Evolutionary conservation across 2,113 vertebrate species (phyloP).

Genomic region (Triplophysa rosa): DNA sequence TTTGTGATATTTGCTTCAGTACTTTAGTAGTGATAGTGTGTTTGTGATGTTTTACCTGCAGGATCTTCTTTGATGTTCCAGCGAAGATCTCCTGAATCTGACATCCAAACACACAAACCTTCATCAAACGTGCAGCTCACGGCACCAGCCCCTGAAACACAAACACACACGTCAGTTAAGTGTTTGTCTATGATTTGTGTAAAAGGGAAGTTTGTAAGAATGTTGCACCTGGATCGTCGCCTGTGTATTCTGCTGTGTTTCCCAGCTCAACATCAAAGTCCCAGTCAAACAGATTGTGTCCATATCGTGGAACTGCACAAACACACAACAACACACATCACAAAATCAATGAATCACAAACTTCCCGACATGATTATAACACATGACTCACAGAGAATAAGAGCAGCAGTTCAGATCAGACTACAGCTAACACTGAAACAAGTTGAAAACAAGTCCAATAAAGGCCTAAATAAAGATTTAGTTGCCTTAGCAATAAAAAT

Average conservation of each 20-base stretch:
- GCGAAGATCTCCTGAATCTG: conserved; percentile 77
- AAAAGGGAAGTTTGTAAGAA: background rate
- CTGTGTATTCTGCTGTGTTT: conserved; percentile 79
- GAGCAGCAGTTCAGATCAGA: too few species aligned
- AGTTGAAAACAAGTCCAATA: too few species aligned
- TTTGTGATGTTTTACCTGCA: conserved; percentile 54
- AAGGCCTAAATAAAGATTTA: too few species aligned
- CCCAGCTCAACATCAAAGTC: conserved; percentile 89
- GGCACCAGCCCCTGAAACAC: conserved; percentile 68
- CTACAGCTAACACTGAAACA: too few species aligned
- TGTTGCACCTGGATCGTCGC: conserved; percentile 82
- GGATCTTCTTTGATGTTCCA: conserved; percentile 76
- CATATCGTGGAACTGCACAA: conserved; percentile 81
- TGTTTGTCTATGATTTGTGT: background rate
- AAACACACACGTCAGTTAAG: conserved; percentile 41
- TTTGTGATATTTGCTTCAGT: too few species aligned
- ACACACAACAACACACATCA: conserved; percentile 31
- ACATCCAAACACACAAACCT: conserved; percentile 86
- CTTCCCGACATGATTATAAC: too few species aligned
- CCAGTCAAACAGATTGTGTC: conserved; percentile 78
- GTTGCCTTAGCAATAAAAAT: too few species aligned
- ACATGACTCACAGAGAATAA: too few species aligned
- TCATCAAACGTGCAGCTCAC: conserved; percentile 84
- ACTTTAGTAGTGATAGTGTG: too few species aligned
- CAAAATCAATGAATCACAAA: background rate